Percentiles rank a stretch among this genome's conserved stretches.
Conservation (phyloP, 1,140 invertebrate species). For the Drosophila pandora region DNA sequence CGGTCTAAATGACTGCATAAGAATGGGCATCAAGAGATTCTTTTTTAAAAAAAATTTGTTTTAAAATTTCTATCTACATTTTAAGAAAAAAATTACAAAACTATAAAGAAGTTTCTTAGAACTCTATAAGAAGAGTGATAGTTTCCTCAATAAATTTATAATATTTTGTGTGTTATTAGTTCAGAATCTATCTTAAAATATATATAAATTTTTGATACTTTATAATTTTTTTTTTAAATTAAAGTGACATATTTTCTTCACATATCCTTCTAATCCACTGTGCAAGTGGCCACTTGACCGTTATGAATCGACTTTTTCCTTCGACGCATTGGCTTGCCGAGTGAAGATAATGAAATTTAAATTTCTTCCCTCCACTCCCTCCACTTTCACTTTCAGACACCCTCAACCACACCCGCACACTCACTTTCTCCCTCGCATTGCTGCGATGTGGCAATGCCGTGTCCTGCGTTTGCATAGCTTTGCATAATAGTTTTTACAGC, state of each 20-base stretch:
- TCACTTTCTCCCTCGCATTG: constrained; percentile 13
- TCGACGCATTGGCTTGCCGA: constrained; percentile 10
- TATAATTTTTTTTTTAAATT: no score
- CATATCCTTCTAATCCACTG: not conserved
- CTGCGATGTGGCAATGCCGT: constrained; percentile 28
- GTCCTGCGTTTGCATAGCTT: constrained; percentile 52
- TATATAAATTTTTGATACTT: no score
- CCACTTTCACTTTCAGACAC: not conserved
- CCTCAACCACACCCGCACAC: not conserved
- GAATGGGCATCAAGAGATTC: not conserved
- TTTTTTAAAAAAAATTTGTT: no score
- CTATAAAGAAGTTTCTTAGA: no score
- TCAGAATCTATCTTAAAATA: no score
- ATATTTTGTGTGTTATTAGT: no score
- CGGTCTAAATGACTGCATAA: constrained; percentile 11
- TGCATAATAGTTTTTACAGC: constrained; percentile 59
- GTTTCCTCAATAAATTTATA: no score
- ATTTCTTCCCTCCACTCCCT: constrained; percentile 12
- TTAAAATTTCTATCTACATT: no score
- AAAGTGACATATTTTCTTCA: no score
- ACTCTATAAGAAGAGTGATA: no score
- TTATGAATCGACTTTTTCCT: constrained; percentile 46
- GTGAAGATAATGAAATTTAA: constrained; percentile 48
- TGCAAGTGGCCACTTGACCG: constrained; percentile 21
- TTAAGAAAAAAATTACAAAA: no score